Evolutionary conservation across 2,113 vertebrate genomes (phyloP), one percentile per base, ranked within the genome.

Genomic region (Enhydra lutris): DNA sequence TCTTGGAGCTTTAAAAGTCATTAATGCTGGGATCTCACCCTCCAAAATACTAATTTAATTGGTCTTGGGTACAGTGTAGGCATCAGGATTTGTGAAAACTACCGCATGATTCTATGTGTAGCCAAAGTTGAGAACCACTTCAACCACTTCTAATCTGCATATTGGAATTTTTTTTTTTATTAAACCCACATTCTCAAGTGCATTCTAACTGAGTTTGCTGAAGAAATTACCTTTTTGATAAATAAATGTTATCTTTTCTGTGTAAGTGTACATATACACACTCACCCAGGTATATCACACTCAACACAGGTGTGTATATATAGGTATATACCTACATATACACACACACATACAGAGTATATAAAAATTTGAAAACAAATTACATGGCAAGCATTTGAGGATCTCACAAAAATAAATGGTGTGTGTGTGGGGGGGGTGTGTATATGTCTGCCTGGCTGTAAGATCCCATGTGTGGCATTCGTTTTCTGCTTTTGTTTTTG

Each of bases 321-420:
- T 55, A 18, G 17, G 17, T 55, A 55, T 52, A 55, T 55, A 55
- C 52, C 52, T 52, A 52, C 84, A 82, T 45, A 57, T 29, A 18
- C 1, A 76, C 21, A 52, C 8, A 57, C 7, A 42, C 39, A 67
- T 76, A 8, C 31, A 81, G 34, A 88, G 17, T 26, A 29, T 80
- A 34, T 26, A 55, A 34, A 96, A 65, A 23, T 94, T 95, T 84
- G 65, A 95, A 97, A 96, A 67, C 86, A 63, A 95, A 78, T 73
- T 76, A 45, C 39, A 50, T 42, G 61, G 39, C 36, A 93, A 78
- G n/a, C 24, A 89, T 88, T 94, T 82, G 29, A 81, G 69, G n/a
- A 14, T 20, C 59, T 31, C 34, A 52, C 76, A 89, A 67, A 82
- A 94, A 59, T 79, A 63, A 84, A 79, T 91, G 65, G 57, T 63